These are phyloP conservation scores for Edolisoma coerulescens DNA, from an alignment of 2,113 vertebrate species.

Conservation along the genomic window DNA sequence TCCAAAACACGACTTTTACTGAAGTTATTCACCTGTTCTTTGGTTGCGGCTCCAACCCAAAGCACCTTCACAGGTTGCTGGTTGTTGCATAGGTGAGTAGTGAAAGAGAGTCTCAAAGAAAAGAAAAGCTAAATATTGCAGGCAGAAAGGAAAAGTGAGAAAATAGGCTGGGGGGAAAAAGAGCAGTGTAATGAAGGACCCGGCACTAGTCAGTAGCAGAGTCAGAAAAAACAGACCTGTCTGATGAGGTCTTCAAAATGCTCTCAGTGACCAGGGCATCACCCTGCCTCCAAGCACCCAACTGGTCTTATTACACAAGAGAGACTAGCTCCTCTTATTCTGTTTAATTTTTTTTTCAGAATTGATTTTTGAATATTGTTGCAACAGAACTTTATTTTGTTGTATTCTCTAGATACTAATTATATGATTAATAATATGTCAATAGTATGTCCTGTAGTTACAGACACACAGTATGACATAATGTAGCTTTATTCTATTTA, in stretches of 20 bases:
- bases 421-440: neutral
- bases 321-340: neutral
- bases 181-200: neutral
- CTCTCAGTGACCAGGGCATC: neutral
- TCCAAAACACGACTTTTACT: neutral
- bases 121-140: neutral
- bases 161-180: neutral
- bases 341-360: neutral
- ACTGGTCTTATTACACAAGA: neutral
- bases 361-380: neutral
- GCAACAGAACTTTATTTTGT: neutral
- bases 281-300: neutral
- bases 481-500: neutral
- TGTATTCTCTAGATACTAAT: neutral
- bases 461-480: neutral
- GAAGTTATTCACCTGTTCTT: neutral
- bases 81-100: neutral
- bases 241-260: neutral
- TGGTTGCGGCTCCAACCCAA: neutral
- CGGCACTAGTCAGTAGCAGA: neutral
- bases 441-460: neutral
- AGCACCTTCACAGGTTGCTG: neutral
- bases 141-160: neutral
- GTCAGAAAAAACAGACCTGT: neutral
- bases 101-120: neutral